A percentile compares a stretch with the other conserved stretches of the same genome.
Conservation (phyloP, 2,888 invertebrate species). For the Perithous albicinctus region DNA sequence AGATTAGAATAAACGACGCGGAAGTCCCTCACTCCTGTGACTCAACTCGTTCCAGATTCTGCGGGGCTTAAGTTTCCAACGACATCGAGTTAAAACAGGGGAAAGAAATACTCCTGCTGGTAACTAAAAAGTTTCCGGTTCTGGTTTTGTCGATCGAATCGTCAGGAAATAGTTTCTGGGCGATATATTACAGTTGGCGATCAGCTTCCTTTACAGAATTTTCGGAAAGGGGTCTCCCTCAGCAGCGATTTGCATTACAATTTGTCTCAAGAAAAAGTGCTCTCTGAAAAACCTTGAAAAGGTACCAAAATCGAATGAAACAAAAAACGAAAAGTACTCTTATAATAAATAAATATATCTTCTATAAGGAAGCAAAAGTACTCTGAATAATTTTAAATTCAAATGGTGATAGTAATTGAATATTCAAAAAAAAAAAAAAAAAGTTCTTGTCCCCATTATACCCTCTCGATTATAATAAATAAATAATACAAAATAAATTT, state of each 20-base stretch:
- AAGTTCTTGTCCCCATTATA: too few relatives aligned
- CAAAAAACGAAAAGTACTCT: too few relatives aligned
- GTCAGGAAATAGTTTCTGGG: not conserved
- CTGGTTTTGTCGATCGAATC: not conserved
- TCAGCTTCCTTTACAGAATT: not conserved
- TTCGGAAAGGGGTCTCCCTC: not conserved
- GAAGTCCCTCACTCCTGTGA: slow-evolving; percentile 4
- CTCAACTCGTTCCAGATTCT: not conserved
- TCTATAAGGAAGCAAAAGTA: too few relatives aligned
- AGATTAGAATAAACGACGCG: slow-evolving; percentile 36
- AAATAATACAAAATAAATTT: too few relatives aligned
- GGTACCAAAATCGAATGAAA: too few relatives aligned
- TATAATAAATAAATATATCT: too few relatives aligned
- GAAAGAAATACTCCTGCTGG: not conserved
- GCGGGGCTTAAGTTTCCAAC: not conserved
- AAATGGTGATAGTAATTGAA: too few relatives aligned
- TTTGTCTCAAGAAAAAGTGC: not conserved
- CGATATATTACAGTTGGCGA: not conserved
- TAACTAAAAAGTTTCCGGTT: not conserved
- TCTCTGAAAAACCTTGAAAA: too few relatives aligned
- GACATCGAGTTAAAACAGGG: not conserved
- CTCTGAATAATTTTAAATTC: too few relatives aligned
- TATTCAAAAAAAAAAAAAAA: too few relatives aligned
- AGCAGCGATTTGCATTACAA: not conserved
- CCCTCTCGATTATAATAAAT: too few relatives aligned